Conservation (phyloP, 2,888 invertebrate species). For the Dicroscelio sp. region DNA sequence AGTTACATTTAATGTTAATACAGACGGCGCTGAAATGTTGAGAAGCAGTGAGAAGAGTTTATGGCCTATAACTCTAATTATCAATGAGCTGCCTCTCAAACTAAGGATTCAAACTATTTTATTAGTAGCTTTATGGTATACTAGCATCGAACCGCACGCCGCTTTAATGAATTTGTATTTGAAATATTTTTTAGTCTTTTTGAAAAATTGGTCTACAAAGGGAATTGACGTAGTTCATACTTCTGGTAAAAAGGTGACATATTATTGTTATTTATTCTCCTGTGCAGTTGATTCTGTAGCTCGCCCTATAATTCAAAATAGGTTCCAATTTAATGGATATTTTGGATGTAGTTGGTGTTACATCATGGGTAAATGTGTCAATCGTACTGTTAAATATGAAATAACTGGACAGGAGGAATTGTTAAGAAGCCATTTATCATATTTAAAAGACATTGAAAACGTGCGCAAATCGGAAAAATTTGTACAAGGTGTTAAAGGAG, state of each 20-base stretch:
- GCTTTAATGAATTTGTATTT: slow-evolving; percentile 50
- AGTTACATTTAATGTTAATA: slow-evolving; percentile 7
- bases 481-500: slow-evolving; percentile 32
- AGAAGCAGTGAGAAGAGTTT: slow-evolving; percentile 16
- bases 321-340: slow-evolving; percentile 11
- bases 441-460: slow-evolving; percentile 3
- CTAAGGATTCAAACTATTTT: slow-evolving; percentile 6
- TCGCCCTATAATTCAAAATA: slow-evolving; percentile 35
- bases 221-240: neutral
- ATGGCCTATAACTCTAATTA: neutral
- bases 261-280: slow-evolving; percentile 17
- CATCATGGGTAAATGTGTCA: neutral
- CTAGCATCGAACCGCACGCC: slow-evolving; percentile 21
- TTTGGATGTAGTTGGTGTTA: slow-evolving; percentile 41
- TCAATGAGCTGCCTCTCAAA: slow-evolving; percentile 40
- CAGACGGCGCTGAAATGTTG: slow-evolving; percentile 14
- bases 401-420: neutral
- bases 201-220: neutral
- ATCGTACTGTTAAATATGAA: slow-evolving; percentile 4
- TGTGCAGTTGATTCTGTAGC: slow-evolving; percentile 29
- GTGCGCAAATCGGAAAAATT: neutral
- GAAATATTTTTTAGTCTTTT: slow-evolving; percentile 8
- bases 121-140: slow-evolving; percentile 45
- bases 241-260: neutral
- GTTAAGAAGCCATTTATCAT: neutral